These are phyloP conservation scores for Boulengerochromis microlepis DNA, from an alignment of 2,113 vertebrate species.

Conservation along the genomic window DNA sequence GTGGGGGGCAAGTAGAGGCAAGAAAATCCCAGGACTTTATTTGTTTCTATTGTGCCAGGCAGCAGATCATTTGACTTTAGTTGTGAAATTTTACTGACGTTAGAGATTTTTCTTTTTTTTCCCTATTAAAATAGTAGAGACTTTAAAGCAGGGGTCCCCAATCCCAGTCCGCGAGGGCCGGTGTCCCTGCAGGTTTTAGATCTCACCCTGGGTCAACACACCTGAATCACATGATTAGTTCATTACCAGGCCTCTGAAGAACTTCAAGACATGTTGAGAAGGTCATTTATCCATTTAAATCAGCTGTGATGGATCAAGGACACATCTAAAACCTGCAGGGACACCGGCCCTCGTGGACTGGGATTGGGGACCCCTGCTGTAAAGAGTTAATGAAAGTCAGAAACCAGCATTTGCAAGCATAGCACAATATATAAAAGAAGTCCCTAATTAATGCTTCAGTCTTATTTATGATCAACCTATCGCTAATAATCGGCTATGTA, in stretches of 20 bases:
- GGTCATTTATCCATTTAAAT: not conserved
- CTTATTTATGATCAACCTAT: not conserved
- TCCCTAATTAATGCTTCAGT: not conserved
- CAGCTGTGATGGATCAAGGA: not conserved
- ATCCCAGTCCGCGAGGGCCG: accelerated
- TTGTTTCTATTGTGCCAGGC: not conserved
- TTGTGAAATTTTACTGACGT: not conserved
- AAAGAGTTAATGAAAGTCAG: not conserved
- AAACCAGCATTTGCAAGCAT: not conserved
- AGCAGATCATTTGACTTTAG: not conserved
- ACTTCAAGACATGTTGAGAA: not conserved
- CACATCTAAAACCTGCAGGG: not conserved
- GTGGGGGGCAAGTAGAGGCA: not conserved
- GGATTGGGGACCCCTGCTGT: too few relatives aligned
- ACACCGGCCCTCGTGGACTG: not conserved
- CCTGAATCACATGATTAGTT: not conserved
- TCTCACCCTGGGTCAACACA: not conserved
- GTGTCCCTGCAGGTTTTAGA: accelerated
- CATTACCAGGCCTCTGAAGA: not conserved
- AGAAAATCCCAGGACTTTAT: not conserved
- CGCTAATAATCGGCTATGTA: not conserved
- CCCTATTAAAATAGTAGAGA: not conserved
- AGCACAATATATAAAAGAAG: not conserved
- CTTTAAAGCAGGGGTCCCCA: not conserved
- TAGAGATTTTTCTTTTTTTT: not conserved